Percentiles rank a stretch among this genome's conserved stretches.
Conservation (phyloP, 2,797 vertebrate species). For the Lerista edwardsae region DNA sequence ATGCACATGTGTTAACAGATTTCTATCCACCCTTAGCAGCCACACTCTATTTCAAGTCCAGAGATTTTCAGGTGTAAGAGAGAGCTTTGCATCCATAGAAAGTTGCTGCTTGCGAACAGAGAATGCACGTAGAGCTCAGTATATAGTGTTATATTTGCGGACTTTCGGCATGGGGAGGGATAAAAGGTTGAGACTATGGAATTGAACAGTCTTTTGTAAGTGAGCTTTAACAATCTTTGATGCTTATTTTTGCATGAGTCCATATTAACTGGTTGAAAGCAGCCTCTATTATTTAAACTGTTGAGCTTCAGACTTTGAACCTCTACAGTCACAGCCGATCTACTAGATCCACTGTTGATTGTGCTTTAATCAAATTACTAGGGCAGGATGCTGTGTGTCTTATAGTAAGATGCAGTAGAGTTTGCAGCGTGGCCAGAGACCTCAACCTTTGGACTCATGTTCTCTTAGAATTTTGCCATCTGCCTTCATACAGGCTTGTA, state of each 20-base stretch:
- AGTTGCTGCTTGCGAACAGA: neutral
- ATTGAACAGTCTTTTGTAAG: neutral
- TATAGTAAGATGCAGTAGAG: neutral
- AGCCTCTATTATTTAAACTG: neutral
- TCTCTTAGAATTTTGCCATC: neutral
- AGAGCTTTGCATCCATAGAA: neutral
- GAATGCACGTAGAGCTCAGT: neutral
- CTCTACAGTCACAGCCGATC: neutral
- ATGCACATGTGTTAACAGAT: neutral
- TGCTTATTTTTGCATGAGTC: neutral
- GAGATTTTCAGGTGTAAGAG: neutral
- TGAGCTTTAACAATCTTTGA: neutral
- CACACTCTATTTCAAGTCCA: neutral
- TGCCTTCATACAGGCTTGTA: neutral
- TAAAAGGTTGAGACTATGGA: neutral
- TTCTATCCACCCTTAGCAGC: neutral
- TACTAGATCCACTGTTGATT: neutral
- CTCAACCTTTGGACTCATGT: neutral
- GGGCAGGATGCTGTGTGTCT: neutral
- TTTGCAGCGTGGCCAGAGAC: neutral
- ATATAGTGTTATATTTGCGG: neutral
- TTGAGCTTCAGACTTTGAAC: neutral
- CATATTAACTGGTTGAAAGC: neutral
- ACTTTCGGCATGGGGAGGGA: neutral
- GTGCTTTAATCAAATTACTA: neutral